A percentile compares a stretch with the other conserved stretches of the same genome.
These are phyloP conservation scores for Myanophis thanlyinensis DNA, from an alignment of 2,113 vertebrate genomes.

Conservation along the genomic window DNA sequence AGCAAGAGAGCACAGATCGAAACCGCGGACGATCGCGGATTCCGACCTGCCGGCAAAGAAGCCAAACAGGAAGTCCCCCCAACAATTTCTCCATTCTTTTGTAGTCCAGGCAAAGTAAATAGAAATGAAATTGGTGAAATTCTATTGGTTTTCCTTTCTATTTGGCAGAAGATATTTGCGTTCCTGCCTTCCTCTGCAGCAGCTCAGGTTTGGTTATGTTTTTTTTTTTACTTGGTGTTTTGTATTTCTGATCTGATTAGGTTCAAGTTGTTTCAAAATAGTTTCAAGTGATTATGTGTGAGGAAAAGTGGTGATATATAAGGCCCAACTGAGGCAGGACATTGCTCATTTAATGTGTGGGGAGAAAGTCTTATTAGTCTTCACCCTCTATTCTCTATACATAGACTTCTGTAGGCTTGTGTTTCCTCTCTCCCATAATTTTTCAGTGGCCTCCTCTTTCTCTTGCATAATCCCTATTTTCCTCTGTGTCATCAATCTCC, in stretches of 20 bases:
- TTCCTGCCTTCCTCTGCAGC: not conserved
- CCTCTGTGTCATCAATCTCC: not conserved
- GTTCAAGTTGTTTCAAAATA: not conserved
- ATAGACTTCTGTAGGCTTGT: not conserved
- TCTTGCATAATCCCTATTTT: not conserved
- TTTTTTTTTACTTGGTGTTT: not conserved
- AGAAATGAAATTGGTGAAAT: not conserved
- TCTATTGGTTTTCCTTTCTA: not conserved
- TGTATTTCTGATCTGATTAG: not conserved
- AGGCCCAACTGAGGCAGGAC: not conserved
- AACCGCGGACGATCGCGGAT: too few relatives aligned
- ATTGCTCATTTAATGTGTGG: not conserved
- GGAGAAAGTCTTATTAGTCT: not conserved
- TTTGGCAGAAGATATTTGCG: not conserved
- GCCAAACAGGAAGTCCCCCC: too few relatives aligned
- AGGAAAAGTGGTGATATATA: not conserved
- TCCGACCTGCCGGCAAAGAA: too few relatives aligned
- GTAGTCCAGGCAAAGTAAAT: not conserved
- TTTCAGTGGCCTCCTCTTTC: not conserved
- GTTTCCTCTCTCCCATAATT: not conserved
- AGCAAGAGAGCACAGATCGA: too few relatives aligned
- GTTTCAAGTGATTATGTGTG: not conserved
- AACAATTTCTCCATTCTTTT: too few relatives aligned
- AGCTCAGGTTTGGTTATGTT: not conserved
- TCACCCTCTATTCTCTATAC: not conserved